Conservation (phyloP, 2,888 invertebrate species). For the Abrostola tripartita region DNA sequence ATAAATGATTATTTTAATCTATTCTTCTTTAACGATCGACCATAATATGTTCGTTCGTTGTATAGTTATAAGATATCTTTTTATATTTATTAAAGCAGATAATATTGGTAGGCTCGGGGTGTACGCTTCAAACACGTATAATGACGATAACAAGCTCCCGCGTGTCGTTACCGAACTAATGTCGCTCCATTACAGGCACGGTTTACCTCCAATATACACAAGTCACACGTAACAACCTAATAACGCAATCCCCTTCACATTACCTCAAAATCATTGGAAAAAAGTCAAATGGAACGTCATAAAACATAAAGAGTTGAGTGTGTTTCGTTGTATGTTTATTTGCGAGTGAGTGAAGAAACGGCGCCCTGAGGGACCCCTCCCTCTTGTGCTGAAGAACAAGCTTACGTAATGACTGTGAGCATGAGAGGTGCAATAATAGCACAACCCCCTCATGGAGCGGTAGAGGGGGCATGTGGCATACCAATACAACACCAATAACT, state of each 20-base stretch:
- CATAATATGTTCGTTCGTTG: no score
- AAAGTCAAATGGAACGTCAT: constrained; percentile 14
- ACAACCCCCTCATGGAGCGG: background rate
- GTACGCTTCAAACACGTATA: background rate
- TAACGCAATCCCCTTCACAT: constrained; percentile 10
- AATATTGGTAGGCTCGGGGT: background rate
- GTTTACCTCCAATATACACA: constrained; percentile 6
- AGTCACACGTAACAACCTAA: constrained; percentile 25
- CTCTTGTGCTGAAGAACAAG: background rate
- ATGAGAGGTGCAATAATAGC: background rate
- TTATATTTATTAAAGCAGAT: background rate
- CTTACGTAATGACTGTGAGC: background rate
- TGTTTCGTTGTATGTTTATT: constrained; percentile 39
- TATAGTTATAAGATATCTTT: background rate
- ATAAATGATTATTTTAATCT: no score
- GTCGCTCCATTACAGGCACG: constrained; percentile 21
- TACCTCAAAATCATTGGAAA: constrained; percentile 11
- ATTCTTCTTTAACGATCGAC: no score
- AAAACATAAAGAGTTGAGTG: constrained; percentile 30
- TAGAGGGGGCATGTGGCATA: no score
- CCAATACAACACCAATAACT: no score
- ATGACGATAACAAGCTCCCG: background rate
- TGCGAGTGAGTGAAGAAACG: background rate
- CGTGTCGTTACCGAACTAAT: constrained; percentile 18
- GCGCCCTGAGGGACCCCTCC: background rate